These are phyloP conservation scores for Galbula dea DNA, from an alignment of 2,113 vertebrate species.

Conservation along the genomic window DNA sequence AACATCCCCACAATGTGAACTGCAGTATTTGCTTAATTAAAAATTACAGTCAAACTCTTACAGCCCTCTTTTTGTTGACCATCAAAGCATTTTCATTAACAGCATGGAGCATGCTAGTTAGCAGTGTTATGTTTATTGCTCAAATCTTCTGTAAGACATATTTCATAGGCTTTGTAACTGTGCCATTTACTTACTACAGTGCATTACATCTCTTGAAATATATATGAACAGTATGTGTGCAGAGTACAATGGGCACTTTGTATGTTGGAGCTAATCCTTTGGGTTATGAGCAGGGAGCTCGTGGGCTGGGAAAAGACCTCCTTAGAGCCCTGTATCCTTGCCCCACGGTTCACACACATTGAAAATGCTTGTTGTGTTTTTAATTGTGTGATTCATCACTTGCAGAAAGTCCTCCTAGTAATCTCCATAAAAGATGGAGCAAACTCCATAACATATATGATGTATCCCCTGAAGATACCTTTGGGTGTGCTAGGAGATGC, in stretches of 20 bases:
- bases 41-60: not conserved
- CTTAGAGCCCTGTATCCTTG: not conserved
- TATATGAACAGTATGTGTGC: not conserved
- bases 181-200: conserved; percentile 13
- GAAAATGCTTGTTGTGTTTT: not conserved
- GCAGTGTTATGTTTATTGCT: not conserved
- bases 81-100: not conserved
- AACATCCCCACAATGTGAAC: not conserved
- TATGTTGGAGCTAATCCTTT: not conserved
- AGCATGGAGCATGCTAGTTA: not conserved
- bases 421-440: not conserved
- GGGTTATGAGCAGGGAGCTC: not conserved
- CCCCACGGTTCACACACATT: not conserved
- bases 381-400: not conserved
- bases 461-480: not conserved
- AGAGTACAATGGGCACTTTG: conserved; percentile 25
- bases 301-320: not conserved
- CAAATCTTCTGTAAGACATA: not conserved
- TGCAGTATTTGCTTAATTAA: not conserved
- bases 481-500: not conserved
- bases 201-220: conserved; percentile 18
- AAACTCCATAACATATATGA: not conserved
- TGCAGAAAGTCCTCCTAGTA: not conserved
- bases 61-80: not conserved
- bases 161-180: not conserved